phyloP scores from a whole-genome alignment of 2,888 invertebrate genomes.

The Tetramorium bicarinatum region DNA sequence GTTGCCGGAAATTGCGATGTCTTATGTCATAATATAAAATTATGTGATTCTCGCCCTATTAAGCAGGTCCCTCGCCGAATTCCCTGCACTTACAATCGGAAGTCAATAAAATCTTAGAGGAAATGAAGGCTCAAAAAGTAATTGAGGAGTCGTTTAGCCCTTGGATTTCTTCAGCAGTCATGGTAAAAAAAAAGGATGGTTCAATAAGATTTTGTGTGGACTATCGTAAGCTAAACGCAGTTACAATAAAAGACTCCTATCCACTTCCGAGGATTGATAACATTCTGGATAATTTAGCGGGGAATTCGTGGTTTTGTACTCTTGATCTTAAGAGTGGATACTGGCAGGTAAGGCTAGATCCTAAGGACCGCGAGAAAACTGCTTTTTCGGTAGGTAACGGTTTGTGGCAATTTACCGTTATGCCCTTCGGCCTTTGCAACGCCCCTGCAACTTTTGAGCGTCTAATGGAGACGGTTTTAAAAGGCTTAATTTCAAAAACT shows the following conservation, averaged over 20 bases:
- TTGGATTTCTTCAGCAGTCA: neutral
- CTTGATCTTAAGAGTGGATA: neutral
- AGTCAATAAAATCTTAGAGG: neutral
- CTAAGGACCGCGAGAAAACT: neutral
- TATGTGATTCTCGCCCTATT: neutral
- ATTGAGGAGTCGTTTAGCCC: neutral
- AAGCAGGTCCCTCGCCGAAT: neutral
- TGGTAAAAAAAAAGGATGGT: neutral
- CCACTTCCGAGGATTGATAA: neutral
- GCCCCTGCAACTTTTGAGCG: neutral
- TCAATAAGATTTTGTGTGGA: neutral
- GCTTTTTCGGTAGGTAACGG: neutral
- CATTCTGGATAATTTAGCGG: neutral
- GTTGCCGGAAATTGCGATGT: neutral
- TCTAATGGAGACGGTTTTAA: neutral
- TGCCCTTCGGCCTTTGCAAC: neutral
- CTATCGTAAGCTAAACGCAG: neutral
- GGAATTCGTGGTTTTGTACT: constrained; percentile 4
- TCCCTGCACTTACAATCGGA: neutral
- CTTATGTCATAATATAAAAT: neutral
- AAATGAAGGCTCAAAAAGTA: neutral
- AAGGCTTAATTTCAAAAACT: neutral
- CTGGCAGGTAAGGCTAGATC: neutral
- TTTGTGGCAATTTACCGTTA: neutral
- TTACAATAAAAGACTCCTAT: neutral